Conservation (phyloP, 2,888 invertebrate genomes). For the Syrista parreyssii region DNA sequence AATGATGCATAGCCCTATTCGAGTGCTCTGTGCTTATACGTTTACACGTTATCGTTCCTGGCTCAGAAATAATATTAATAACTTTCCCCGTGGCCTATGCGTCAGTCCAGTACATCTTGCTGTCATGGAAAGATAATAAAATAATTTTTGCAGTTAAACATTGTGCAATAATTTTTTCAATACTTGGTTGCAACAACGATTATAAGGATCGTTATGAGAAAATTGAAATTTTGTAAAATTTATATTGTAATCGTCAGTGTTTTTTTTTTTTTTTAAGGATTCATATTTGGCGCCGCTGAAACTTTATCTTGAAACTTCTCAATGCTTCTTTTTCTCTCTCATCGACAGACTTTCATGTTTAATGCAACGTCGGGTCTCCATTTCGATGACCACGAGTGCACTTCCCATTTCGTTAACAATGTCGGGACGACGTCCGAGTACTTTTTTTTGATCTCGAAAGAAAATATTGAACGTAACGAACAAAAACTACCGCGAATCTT, state of each 20-base stretch:
- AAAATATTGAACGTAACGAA: background rate
- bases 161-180: background rate
- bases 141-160: background rate
- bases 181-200: background rate
- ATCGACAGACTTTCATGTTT: background rate
- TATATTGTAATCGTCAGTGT: background rate
- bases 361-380: background rate
- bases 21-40: background rate
- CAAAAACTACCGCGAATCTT: background rate
- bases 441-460: background rate
- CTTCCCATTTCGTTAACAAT: background rate
- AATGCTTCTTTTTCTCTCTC: background rate
- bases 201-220: background rate
- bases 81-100: background rate
- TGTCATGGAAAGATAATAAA: background rate
- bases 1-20: constrained; percentile 16
- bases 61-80: background rate
- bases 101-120: background rate
- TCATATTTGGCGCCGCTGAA: background rate
- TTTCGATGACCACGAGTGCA: background rate
- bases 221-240: background rate
- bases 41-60: background rate
- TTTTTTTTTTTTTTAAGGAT: background rate
- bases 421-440: background rate
- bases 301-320: background rate